Conservation (phyloP, 1,140 invertebrate genomes). For the Luehdorfia chinensis region DNA sequence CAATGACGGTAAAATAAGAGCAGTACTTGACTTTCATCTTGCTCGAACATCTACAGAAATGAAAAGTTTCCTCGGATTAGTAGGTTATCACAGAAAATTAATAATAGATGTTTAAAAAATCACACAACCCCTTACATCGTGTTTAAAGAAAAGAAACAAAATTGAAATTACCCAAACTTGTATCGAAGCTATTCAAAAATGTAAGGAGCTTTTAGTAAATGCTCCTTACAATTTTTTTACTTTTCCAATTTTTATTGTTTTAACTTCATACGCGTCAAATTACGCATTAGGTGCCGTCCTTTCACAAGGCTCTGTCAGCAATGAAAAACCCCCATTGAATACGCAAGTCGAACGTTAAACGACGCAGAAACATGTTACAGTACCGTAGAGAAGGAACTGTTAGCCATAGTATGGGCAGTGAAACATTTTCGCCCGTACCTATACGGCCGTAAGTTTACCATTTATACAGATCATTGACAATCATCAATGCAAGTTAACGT, state of each 20-base stretch:
- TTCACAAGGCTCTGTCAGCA: too few species aligned
- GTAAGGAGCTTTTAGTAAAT: too few species aligned
- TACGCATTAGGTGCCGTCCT: too few species aligned
- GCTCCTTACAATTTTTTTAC: conserved; percentile 29
- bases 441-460: neutral
- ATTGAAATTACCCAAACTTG: too few species aligned
- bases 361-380: conserved; percentile 23
- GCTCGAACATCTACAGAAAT: conserved; percentile 20
- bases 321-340: conserved; percentile 24
- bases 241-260: conserved; percentile 25
- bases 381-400: conserved; percentile 25
- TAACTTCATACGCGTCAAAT: too few species aligned
- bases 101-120: conserved; percentile 29
- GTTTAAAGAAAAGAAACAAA: too few species aligned
- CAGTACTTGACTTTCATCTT: conserved; percentile 20
- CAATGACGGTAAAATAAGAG: too few species aligned
- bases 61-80: conserved; percentile 39
- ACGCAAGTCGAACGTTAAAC: too few species aligned
- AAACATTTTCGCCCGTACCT: neutral
- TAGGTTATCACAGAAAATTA: conserved; percentile 44
- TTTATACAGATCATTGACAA: neutral
- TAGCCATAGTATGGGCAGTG: conserved; percentile 22
- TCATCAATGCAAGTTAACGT: too few species aligned
- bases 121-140: too few species aligned
- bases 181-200: too few species aligned